Percentiles rank a stretch among this genome's conserved stretches.
phyloP scores from a whole-genome alignment of 30 jellyfish, hydroid and myxozoan genomes.

The Aurelia sp. region DNA sequence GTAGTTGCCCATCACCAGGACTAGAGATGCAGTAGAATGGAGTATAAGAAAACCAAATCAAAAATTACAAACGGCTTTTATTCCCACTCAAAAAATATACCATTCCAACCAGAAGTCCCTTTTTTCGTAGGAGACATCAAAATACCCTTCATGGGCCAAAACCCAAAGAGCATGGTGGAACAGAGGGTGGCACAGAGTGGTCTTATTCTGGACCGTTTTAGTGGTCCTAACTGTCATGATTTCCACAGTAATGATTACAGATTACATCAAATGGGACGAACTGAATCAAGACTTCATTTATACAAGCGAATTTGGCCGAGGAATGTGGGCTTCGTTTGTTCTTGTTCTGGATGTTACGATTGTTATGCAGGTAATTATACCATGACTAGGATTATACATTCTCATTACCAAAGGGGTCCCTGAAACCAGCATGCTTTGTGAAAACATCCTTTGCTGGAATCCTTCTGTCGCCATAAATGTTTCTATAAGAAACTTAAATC shows the following conservation, averaged over 20 bases:
- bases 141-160: slow-evolving; percentile 83
- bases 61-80: no score
- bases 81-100: no score
- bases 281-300: slow-evolving; percentile 72
- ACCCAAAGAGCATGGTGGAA: slow-evolving; percentile 81
- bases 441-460: no score
- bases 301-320: slow-evolving; percentile 93
- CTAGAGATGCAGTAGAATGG: no score
- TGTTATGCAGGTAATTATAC: slow-evolving; percentile 93
- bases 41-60: no score
- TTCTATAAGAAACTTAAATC: no score
- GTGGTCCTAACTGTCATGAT: slow-evolving; percentile 73
- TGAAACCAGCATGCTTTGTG: no score
- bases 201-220: slow-evolving; percentile 81
- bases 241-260: slow-evolving; percentile 64
- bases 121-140: slow-evolving; percentile 46
- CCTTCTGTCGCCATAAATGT: no score
- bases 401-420: no score
- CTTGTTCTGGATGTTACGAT: slow-evolving; percentile 87
- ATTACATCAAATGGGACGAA: slow-evolving; percentile 82
- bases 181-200: slow-evolving; percentile 83
- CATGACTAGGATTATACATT: no score
- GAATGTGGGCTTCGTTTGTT: slow-evolving; percentile 85
- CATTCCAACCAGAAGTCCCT: no score
- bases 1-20: no score